These are phyloP conservation scores for Bothrops jararaca DNA, from an alignment of 2,113 vertebrate species.

Conservation along the genomic window DNA sequence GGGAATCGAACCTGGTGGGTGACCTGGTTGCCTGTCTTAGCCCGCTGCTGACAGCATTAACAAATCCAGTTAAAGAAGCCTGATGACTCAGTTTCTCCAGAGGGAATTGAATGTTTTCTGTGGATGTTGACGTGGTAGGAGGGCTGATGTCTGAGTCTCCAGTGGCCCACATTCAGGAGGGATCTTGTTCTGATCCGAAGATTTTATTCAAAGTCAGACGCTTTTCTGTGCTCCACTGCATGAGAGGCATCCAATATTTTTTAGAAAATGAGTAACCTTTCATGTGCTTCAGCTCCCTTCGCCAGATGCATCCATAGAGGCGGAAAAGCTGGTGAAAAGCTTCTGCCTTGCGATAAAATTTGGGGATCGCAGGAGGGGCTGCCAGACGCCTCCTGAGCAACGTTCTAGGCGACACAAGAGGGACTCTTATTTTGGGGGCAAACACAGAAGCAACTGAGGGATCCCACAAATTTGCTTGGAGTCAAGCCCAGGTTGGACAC, in stretches of 20 bases:
- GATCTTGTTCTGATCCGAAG: not conserved
- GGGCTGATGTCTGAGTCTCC: not conserved
- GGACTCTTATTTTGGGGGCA: not conserved
- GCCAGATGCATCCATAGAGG: not conserved
- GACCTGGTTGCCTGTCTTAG: conserved; percentile 11
- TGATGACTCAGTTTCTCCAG: conserved; percentile 2
- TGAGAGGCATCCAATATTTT: not conserved
- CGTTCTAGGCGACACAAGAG: not conserved
- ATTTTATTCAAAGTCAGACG: not conserved
- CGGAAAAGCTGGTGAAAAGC: not conserved
- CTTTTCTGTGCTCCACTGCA: not conserved
- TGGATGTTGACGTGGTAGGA: not conserved
- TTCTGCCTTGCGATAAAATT: not conserved
- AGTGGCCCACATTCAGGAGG: not conserved
- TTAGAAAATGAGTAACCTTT: not conserved
- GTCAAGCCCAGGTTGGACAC: not conserved
- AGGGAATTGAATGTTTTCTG: not conserved
- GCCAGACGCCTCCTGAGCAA: not conserved
- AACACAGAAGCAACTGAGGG: not conserved
- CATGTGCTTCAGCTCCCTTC: not conserved
- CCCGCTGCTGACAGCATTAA: conserved; percentile 30
- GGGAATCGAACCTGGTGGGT: not conserved
- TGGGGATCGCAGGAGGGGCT: not conserved
- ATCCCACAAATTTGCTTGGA: not conserved
- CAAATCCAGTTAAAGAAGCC: conserved; percentile 45